Base-by-base conservation (phyloP, 2,888 invertebrate genomes). In the Diadegma fenestrale region DNA sequence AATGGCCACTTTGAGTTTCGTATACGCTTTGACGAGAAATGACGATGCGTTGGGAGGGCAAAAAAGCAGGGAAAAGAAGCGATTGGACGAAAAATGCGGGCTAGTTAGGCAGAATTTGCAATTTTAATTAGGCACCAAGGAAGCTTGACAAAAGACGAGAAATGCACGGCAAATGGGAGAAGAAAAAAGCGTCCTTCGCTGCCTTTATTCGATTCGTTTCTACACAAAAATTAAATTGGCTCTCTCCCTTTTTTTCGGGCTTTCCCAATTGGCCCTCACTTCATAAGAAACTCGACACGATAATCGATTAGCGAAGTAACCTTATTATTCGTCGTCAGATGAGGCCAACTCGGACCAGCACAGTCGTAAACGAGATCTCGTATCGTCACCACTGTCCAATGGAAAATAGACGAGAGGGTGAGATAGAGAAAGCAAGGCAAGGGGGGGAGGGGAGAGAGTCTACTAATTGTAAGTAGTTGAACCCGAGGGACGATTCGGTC, bases 81-180 rank as follows among this genome's bases (percentile, higher is more conserved):
- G 63, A 87, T 84, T 85, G 83, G 87, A 88, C 86, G 84, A 87
- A 87, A 89, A 86, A 88, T 79, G 88, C 88, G 88, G 88, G 88
- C 91, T 92, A 89, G 91, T 91, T 92, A 92, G 91, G 89, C 89
- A 87, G 87, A 85, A 93, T 93, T 92, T 92, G 92, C 92, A 93
- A 93, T 92, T 91, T 92, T 92, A 92, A 93, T 93, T 91, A 90
- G 87, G 86, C 82, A 79, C 86, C 77, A 76, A 71, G 54, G 33
- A 37, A 48, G 43, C 63, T 45, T 14, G 7, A 51, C 19, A 51
- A 45, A 63, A 64, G 45, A 17, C 54, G 14, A 22, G 19, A 51
- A 33, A 51, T 48, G 19, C 12, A 12, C n/a, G 17, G 4, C 61
- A 54, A 33, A 12, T 14, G 26, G 8, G 12, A 48, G 37, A 76